Conservation (phyloP, 2,888 invertebrate genomes). For the Clusia tigrina region DNA sequence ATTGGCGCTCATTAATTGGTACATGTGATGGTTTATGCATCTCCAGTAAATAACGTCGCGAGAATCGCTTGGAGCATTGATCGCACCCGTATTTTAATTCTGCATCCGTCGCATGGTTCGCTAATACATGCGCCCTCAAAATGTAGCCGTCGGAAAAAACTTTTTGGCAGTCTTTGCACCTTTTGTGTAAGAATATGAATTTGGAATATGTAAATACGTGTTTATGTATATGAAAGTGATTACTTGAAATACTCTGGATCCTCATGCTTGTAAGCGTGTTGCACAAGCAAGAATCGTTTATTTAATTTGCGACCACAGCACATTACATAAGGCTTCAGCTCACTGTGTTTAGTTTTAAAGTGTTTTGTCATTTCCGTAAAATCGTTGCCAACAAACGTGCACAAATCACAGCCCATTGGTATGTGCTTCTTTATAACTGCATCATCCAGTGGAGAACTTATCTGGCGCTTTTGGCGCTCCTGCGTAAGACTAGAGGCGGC, state of each 20-base stretch:
- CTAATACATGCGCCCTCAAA: constrained; percentile 56
- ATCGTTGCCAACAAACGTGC: constrained; percentile 50
- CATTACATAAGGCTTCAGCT: constrained; percentile 52
- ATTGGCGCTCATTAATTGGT: constrained; percentile 52
- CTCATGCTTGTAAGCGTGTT: constrained; percentile 61
- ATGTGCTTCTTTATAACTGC: constrained; percentile 58
- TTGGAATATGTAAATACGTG: background rate
- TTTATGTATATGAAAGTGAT: background rate
- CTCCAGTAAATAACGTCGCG: constrained; percentile 55
- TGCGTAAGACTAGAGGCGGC: no score
- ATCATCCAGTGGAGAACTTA: constrained; percentile 49
- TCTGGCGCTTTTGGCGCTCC: constrained; percentile 43
- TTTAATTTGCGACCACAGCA: constrained; percentile 62
- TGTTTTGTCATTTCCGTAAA: constrained; percentile 58
- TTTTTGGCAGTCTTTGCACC: constrained; percentile 59
- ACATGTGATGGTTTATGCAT: constrained; percentile 59
- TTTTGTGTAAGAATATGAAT: background rate
- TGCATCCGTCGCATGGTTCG: constrained; percentile 57
- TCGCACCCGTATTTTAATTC: constrained; percentile 58
- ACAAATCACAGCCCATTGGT: constrained; percentile 60
- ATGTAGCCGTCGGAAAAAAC: constrained; percentile 59
- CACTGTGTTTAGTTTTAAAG: constrained; percentile 53
- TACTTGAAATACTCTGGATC: constrained; percentile 63
- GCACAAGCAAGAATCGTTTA: constrained; percentile 57
- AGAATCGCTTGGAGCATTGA: constrained; percentile 59